These are phyloP conservation scores for Clarias gariepinus DNA, from an alignment of 2,113 vertebrate species.

Conservation along the genomic window DNA sequence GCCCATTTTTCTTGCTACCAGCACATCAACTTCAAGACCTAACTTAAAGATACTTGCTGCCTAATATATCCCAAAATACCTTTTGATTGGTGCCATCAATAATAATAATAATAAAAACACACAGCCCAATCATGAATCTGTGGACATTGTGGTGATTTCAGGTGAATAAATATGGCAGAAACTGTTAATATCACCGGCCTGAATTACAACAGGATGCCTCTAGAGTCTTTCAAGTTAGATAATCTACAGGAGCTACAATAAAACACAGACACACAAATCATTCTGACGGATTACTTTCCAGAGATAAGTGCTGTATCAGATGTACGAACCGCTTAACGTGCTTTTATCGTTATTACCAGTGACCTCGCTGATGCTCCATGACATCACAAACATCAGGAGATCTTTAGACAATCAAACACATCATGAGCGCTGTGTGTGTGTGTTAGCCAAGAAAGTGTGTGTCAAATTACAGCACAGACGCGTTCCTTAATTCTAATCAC, in stretches of 20 bases:
- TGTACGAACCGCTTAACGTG: conserved; percentile 51
- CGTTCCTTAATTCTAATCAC: conserved; percentile 24
- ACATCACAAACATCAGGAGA: conserved; percentile 34
- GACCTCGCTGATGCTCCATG: conserved; percentile 41
- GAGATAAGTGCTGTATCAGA: conserved; percentile 46
- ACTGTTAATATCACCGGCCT: not conserved
- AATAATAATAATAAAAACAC: no score
- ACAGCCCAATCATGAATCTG: no score
- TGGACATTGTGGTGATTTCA: no score
- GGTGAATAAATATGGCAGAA: not conserved
- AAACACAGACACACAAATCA: conserved; percentile 29
- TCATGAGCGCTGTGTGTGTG: not conserved
- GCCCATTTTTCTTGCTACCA: no score
- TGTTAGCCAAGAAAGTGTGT: not conserved
- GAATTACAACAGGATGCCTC: not conserved
- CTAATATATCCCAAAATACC: no score
- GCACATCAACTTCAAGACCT: no score
- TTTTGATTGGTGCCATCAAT: no score
- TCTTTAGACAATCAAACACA: conserved; percentile 37
- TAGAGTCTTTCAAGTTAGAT: not conserved
- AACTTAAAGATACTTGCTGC: no score
- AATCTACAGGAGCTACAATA: conserved; percentile 20
- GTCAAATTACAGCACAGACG: not conserved
- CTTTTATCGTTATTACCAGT: conserved; percentile 58
- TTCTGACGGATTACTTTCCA: conserved; percentile 52